Conservation (phyloP, 2,888 invertebrate genomes). For the Chrysomela aeneicollis region DNA sequence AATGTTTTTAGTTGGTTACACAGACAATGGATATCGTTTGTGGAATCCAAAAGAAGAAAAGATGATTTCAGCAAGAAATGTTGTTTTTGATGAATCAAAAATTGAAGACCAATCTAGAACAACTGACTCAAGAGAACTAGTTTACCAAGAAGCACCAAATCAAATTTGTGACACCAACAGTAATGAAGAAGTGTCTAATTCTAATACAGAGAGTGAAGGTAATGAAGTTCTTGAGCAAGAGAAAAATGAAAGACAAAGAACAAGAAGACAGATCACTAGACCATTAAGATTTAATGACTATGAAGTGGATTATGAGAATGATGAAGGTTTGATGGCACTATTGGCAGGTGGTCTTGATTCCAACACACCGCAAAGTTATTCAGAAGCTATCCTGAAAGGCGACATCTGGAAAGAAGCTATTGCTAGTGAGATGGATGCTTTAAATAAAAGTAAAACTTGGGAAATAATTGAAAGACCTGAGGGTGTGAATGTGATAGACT, state of each 20-base stretch:
- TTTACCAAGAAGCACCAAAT: not conserved
- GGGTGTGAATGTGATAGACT: slow-evolving; percentile 25
- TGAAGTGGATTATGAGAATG: slow-evolving; percentile 22
- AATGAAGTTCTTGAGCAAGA: not conserved
- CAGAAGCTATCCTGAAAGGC: slow-evolving; percentile 24
- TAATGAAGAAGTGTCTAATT: not conserved
- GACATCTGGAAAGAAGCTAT: not conserved
- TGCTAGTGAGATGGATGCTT: slow-evolving; percentile 22
- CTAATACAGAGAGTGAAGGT: too few species aligned
- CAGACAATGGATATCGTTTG: too few species aligned
- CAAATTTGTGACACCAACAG: too few species aligned
- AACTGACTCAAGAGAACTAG: not conserved
- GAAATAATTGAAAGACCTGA: too few species aligned
- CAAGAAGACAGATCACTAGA: not conserved
- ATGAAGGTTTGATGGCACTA: too few species aligned
- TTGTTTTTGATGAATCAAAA: slow-evolving; percentile 40
- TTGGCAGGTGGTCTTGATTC: too few species aligned
- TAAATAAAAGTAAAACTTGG: slow-evolving; percentile 25
- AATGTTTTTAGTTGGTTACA: too few species aligned
- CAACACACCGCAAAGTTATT: too few species aligned
- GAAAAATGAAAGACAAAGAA: not conserved
- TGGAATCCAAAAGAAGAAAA: slow-evolving; percentile 41
- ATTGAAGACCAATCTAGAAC: not conserved
- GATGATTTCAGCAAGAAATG: slow-evolving; percentile 41
- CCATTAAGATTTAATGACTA: slow-evolving; percentile 29